phyloP scores from a whole-genome alignment of 2,888 invertebrate species.

The Drosophila meridiana region DNA sequence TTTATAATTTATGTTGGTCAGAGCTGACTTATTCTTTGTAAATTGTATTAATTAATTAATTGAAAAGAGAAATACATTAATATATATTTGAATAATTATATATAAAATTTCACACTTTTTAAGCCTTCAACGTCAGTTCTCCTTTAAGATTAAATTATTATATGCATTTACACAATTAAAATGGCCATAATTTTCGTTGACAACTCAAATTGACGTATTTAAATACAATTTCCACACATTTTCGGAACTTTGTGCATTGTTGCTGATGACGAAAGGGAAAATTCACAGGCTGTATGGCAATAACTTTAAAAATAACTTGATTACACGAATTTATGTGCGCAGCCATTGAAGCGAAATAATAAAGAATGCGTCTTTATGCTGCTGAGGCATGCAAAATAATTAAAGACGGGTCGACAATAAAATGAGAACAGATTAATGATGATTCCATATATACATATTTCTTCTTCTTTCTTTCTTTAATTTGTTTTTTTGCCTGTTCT shows the following conservation, averaged over 20 bases:
- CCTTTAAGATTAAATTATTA: neutral
- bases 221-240: constrained; percentile 19
- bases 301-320: constrained; percentile 49
- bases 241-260: constrained; percentile 9
- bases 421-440: constrained; percentile 21
- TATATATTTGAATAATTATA: neutral
- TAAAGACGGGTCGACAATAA: constrained; percentile 46
- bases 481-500: constrained; percentile 12
- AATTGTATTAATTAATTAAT: neutral
- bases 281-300: neutral
- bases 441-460: constrained; percentile 12
- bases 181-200: neutral
- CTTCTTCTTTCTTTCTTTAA: neutral
- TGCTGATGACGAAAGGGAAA: neutral
- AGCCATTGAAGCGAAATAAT: constrained; percentile 15
- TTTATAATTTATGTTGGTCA: neutral
- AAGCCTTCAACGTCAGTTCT: neutral
- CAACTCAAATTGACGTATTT: constrained; percentile 3
- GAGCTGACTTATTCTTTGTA: neutral
- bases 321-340: constrained; percentile 32
- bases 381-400: constrained; percentile 52
- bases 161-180: neutral
- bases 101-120: neutral
- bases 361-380: constrained; percentile 34
- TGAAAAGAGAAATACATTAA: neutral